These are phyloP conservation scores for Hypomecis punctinalis DNA, from an alignment of 2,888 invertebrate species.

Conservation along the genomic window DNA sequence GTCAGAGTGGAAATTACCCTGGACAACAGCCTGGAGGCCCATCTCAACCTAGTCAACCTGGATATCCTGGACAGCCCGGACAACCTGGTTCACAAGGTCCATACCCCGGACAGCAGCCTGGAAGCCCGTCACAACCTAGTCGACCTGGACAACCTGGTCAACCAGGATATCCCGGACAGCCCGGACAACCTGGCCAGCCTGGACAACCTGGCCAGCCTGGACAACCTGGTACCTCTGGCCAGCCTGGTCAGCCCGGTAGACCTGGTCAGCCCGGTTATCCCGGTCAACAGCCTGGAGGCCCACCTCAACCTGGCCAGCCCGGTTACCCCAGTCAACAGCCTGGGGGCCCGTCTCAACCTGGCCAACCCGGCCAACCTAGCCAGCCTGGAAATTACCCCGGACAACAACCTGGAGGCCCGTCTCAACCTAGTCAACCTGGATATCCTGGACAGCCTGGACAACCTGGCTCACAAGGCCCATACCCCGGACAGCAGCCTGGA, in stretches of 20 bases:
- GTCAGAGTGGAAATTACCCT: conserved; percentile 35
- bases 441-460: conserved; percentile 37
- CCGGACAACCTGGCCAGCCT: conserved; percentile 53
- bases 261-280: conserved; percentile 39
- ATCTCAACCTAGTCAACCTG: conserved; percentile 37
- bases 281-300: not conserved
- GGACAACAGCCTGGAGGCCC: conserved; percentile 43
- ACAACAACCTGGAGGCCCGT: conserved; percentile 38
- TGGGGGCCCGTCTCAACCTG: conserved; percentile 7
- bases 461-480: conserved; percentile 31
- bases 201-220: conserved; percentile 17
- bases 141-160: conserved; percentile 62
- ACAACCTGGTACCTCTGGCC: conserved; percentile 31
- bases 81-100: conserved; percentile 33
- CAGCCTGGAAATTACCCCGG: conserved; percentile 36
- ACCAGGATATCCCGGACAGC: conserved; percentile 47
- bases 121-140: conserved; percentile 39
- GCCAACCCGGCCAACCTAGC: conserved; percentile 36
- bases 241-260: conserved; percentile 37
- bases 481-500: conserved; percentile 18
- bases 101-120: conserved; percentile 16
- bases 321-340: too few relatives aligned
- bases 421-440: conserved; percentile 35
- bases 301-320: too few relatives aligned
- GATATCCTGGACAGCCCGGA: conserved; percentile 35